These are phyloP conservation scores for Coelopa frigida DNA, from an alignment of 1,140 invertebrate genomes.

Conservation along the genomic window DNA sequence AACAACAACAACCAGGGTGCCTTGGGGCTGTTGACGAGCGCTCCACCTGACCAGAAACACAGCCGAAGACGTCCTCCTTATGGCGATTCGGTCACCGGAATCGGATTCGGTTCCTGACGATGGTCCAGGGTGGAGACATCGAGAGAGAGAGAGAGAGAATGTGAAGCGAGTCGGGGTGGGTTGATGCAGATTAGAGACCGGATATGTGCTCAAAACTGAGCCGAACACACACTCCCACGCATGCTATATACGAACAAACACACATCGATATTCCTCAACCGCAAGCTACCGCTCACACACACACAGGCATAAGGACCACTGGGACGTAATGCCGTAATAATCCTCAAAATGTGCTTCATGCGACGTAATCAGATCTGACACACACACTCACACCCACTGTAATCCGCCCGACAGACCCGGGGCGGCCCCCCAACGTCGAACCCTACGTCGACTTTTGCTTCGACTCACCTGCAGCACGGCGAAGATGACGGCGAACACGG, in stretches of 20 bases:
- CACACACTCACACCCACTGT: too few relatives aligned
- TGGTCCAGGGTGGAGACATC: neutral
- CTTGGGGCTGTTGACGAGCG: too few relatives aligned
- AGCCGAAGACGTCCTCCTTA: too few relatives aligned
- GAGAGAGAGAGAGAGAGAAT: neutral
- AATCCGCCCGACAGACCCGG: neutral
- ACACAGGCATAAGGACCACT: neutral
- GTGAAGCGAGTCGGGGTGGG: neutral
- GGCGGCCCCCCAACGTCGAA: neutral
- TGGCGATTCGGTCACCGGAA: too few relatives aligned
- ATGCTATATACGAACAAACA: neutral
- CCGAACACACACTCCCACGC: neutral
- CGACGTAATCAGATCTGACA: constrained; percentile 1
- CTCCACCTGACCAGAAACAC: too few relatives aligned
- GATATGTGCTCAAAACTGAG: neutral
- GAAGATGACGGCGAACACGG: constrained; percentile 60
- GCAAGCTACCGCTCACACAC: neutral
- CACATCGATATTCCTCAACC: neutral
- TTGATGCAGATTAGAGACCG: neutral
- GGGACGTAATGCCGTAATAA: neutral
- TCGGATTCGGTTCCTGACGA: too few relatives aligned
- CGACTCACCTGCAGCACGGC: constrained; percentile 57
- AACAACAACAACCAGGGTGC: too few relatives aligned
- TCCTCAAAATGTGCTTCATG: constrained; percentile 1
- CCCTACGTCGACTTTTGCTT: neutral